phyloP scores from a whole-genome alignment of 2,113 vertebrate species.

The Mesembrinibis cayennensis region DNA sequence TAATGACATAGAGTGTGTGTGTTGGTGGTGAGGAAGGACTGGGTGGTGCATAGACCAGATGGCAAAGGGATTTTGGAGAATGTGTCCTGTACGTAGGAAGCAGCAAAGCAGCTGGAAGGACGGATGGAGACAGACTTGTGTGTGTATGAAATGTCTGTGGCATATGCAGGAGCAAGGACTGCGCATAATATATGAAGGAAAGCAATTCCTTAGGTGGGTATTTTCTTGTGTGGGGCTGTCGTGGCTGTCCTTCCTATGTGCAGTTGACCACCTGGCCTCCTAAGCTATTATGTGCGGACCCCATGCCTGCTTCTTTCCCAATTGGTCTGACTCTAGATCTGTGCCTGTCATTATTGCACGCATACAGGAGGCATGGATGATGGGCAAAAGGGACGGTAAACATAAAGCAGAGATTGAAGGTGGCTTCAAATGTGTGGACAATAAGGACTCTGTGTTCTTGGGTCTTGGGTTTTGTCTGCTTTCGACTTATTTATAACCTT shows the following conservation, averaged over 20 bases:
- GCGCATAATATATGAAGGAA: neutral
- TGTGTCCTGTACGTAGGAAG: neutral
- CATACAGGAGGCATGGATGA: neutral
- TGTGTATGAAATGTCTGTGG: neutral
- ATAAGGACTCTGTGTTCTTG: neutral
- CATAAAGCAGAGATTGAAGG: neutral
- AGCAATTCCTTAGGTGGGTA: neutral
- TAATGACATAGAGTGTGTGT: fast-evolving
- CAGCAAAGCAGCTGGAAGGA: neutral
- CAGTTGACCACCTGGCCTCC: neutral
- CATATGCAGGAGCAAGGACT: neutral
- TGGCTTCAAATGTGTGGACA: neutral
- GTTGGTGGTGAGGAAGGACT: neutral
- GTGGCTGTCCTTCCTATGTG: neutral
- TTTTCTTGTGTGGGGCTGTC: neutral
- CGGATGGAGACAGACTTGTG: neutral
- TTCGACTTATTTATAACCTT: neutral
- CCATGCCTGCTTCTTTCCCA: neutral
- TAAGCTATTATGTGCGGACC: too few species aligned
- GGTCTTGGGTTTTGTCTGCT: neutral
- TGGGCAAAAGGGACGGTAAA: neutral
- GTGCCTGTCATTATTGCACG: neutral
- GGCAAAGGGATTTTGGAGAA: neutral
- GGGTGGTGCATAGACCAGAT: neutral
- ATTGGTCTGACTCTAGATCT: neutral